A percentile compares a stretch with the other conserved stretches of the same genome.
Evolutionary conservation across 1,140 invertebrate genomes (phyloP).

Genomic region (Mizuhopecten yessoensis): DNA sequence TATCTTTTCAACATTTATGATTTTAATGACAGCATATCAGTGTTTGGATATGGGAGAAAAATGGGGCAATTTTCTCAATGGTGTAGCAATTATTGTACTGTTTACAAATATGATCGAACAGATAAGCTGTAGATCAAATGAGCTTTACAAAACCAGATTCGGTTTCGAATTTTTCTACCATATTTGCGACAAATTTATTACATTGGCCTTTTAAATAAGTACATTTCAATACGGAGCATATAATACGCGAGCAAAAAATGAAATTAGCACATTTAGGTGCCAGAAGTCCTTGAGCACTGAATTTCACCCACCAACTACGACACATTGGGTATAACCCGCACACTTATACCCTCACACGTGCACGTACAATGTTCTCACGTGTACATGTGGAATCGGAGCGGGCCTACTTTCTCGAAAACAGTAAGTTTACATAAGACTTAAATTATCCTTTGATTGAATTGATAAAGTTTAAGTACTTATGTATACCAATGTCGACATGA

Average conservation of each 20-base stretch:
- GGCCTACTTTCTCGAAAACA: neutral
- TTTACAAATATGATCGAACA: constrained; percentile 17
- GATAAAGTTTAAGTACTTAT: too few relatives aligned
- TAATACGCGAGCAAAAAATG: neutral
- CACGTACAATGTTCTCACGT: neutral
- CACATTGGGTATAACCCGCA: neutral
- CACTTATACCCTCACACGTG: neutral
- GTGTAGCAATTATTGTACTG: neutral
- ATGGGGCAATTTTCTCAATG: neutral
- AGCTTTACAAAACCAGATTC: neutral
- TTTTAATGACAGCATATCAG: neutral
- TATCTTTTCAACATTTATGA: neutral
- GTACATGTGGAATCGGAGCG: neutral
- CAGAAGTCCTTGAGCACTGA: neutral
- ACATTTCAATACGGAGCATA: neutral
- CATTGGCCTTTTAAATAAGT: neutral
- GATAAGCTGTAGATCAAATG: neutral
- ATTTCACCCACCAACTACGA: neutral
- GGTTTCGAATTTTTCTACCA: constrained; percentile 15
- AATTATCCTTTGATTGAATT: neutral
- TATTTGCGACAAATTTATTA: neutral
- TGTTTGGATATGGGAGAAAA: neutral
- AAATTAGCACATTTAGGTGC: neutral
- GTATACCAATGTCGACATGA: too few relatives aligned
- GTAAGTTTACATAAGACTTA: neutral